phyloP scores from a whole-genome alignment of 2,888 invertebrate species.

The Dolomedes plantarius region DNA sequence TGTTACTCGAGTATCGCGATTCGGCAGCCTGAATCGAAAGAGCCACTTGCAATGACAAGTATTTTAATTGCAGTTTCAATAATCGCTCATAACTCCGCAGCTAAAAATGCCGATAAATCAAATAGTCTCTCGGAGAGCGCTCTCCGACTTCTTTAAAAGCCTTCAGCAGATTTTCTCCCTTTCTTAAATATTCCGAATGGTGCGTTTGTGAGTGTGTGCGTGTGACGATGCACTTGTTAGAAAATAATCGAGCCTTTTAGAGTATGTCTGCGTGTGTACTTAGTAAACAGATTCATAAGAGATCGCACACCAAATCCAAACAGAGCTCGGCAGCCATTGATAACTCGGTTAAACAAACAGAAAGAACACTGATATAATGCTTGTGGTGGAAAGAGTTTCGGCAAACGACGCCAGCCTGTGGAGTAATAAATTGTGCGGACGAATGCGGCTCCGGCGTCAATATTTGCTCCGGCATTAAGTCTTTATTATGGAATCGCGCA shows the following conservation, averaged over 20 bases:
- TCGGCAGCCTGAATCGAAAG: conserved; percentile 12
- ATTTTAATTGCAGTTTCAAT: conserved; percentile 6
- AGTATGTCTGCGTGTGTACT: conserved; percentile 54
- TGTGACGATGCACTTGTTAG: conserved; percentile 55
- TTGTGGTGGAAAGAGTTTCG: conserved; percentile 71
- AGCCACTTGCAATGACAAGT: conserved; percentile 5
- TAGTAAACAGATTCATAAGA: conserved; percentile 69
- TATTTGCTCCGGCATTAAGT: conserved; percentile 71
- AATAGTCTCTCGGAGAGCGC: conserved; percentile 4
- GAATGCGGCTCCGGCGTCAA: conserved; percentile 62
- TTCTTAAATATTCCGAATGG: conserved; percentile 66
- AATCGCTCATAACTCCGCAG: conserved; percentile 21
- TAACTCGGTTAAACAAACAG: conserved; percentile 70
- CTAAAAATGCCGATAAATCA: conserved; percentile 68
- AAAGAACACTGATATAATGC: conserved; percentile 70
- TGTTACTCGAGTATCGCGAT: too few relatives aligned
- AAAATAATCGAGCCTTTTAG: conserved; percentile 70
- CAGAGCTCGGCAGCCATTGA: conserved; percentile 64
- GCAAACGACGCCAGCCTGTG: conserved; percentile 61
- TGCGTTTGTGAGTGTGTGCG: conserved; percentile 15
- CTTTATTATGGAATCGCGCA: conserved; percentile 68
- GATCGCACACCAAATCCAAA: conserved; percentile 67
- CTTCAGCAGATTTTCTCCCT: conserved; percentile 60
- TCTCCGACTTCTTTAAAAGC: conserved; percentile 63
- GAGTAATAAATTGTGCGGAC: conserved; percentile 71